These are phyloP conservation scores for Saccopteryx bilineata DNA, from an alignment of 2,113 vertebrate species.

Conservation along the genomic window DNA sequence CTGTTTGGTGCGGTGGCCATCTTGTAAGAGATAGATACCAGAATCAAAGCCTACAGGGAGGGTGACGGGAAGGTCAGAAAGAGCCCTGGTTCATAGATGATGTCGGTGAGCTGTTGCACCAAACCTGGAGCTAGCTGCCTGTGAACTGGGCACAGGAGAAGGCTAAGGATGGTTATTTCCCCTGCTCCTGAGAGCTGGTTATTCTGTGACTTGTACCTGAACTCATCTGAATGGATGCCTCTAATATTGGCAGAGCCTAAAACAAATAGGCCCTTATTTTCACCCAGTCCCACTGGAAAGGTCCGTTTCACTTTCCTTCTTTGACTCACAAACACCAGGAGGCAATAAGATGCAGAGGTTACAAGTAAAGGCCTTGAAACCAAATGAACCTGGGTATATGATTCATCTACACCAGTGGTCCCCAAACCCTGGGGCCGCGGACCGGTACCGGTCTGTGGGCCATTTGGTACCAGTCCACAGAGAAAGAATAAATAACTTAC, in stretches of 20 bases:
- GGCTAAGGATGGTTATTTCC: not conserved
- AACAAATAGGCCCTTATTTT: not conserved
- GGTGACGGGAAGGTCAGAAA: not conserved
- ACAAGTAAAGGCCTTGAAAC: not conserved
- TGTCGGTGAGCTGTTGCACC: not conserved
- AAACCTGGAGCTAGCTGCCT: not conserved
- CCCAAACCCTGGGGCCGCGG: no score
- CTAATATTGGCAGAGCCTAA: not conserved
- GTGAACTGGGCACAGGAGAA: not conserved
- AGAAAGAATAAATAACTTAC: no score
- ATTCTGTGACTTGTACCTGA: not conserved
- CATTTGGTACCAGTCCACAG: no score
- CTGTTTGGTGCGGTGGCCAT: not conserved
- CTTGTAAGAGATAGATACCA: not conserved
- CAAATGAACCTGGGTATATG: not conserved
- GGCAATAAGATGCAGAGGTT: not conserved
- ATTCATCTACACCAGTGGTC: not conserved
- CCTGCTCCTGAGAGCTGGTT: not conserved
- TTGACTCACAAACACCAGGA: not conserved
- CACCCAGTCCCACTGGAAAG: not conserved
- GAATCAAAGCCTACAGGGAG: not conserved
- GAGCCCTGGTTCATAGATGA: not conserved
- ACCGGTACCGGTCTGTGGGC: no score
- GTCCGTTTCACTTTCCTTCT: not conserved
- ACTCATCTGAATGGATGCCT: not conserved